Conservation (phyloP, 2,797 vertebrate genomes). For the Enteromius afrohamiltoni region DNA sequence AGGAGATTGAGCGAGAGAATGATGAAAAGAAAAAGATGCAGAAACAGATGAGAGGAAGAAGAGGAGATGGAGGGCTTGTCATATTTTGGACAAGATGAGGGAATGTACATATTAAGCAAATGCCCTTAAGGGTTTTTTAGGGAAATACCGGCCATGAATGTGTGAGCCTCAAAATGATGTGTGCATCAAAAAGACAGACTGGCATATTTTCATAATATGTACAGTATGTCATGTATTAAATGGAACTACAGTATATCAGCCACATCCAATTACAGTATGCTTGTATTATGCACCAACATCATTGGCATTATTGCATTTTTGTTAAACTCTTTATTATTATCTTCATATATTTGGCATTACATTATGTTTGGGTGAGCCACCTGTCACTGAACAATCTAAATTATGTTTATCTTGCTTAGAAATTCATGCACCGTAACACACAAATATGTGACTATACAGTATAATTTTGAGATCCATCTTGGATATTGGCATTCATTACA, state of each 20-base stretch:
- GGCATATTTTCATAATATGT: conserved; percentile 22
- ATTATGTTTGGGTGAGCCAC: not conserved
- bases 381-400: not conserved
- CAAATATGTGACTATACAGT: too few species aligned
- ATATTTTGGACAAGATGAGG: conserved; percentile 24
- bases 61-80: conserved; percentile 28
- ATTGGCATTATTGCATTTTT: not conserved
- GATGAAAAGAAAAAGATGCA: conserved; percentile 44
- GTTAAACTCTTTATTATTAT: not conserved
- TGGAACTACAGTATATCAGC: not conserved
- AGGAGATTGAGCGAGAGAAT: conserved; percentile 41
- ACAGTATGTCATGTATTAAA: not conserved
- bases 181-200: not conserved
- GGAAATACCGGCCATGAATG: conserved; percentile 12
- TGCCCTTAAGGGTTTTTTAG: conserved; percentile 8
- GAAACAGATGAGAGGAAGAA: conserved; percentile 37
- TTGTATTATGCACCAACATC: not conserved
- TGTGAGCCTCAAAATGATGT: not conserved
- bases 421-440: too few species aligned
- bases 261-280: not conserved
- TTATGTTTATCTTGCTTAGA: too few species aligned
- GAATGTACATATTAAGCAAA: conserved; percentile 10
- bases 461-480: not conserved
- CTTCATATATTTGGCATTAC: not conserved
- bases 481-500: not conserved